phyloP scores from a whole-genome alignment of 2,888 invertebrate genomes.

The Geophilus truncorum region DNA sequence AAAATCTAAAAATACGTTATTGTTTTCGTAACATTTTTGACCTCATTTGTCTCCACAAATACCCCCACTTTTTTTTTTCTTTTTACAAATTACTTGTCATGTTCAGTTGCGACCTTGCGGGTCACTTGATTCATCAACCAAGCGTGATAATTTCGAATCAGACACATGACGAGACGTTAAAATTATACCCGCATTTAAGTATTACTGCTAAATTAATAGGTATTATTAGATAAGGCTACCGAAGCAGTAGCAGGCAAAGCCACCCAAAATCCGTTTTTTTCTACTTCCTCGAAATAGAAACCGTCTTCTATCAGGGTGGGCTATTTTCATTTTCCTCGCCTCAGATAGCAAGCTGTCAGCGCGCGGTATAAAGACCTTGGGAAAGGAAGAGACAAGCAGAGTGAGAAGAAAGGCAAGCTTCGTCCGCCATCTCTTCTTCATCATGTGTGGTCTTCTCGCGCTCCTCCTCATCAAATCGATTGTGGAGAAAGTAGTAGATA shows the following conservation, averaged over 20 bases:
- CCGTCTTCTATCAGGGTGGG: not conserved
- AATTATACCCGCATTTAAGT: not conserved
- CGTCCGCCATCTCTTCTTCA: not conserved
- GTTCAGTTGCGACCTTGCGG: not conserved
- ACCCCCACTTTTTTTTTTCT: no score
- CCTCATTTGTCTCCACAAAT: not conserved
- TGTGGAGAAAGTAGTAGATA: not conserved
- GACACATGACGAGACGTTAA: not conserved
- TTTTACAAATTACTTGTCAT: not conserved
- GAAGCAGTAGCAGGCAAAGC: not conserved
- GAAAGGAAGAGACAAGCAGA: not conserved
- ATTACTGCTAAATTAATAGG: not conserved
- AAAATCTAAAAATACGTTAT: not conserved
- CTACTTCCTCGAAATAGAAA: not conserved
- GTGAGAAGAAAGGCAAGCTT: not conserved
- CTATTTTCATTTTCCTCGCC: slow-evolving; percentile 7
- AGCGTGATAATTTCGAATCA: not conserved
- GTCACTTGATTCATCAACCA: not conserved
- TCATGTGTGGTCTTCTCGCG: not conserved
- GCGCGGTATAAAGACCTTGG: not conserved
- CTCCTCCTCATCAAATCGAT: not conserved
- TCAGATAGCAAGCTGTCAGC: slow-evolving; percentile 16
- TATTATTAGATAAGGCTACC: not conserved
- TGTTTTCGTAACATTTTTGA: not conserved
- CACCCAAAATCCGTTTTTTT: not conserved